Conservation (phyloP, 2,797 vertebrate species). For the Diplodus sargus region DNA sequence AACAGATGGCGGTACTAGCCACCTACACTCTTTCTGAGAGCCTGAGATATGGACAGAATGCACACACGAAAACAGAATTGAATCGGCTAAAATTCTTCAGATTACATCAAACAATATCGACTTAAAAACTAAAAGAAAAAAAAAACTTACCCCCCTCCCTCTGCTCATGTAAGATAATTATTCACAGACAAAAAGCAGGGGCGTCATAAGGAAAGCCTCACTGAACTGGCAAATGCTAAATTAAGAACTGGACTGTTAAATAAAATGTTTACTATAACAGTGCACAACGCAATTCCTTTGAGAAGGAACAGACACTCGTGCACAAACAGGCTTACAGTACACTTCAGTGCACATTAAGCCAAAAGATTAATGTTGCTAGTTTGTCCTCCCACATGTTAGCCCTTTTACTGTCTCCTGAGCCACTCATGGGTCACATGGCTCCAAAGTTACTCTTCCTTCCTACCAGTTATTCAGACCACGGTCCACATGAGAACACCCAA, state of each 20-base stretch:
- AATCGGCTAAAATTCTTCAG: neutral
- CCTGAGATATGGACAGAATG: conserved; percentile 34
- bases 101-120: conserved; percentile 8
- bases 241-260: conserved; percentile 6
- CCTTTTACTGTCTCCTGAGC: neutral
- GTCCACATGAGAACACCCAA: conserved; percentile 52
- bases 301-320: neutral
- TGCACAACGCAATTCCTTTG: neutral
- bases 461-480: conserved; percentile 31
- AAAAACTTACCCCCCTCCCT: neutral
- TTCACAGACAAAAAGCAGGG: conserved; percentile 5
- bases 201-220: conserved; percentile 6
- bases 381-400: conserved; percentile 1
- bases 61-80: neutral
- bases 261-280: conserved; percentile 13
- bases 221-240: conserved; percentile 25
- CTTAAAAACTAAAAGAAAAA: conserved; percentile 13
- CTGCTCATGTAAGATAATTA: conserved; percentile 17
- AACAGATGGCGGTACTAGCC: conserved; percentile 38
- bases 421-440: neutral
- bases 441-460: conserved; percentile 27
- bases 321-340: conserved; percentile 20
- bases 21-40: conserved; percentile 44
- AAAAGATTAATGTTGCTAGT: conserved; percentile 10
- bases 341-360: conserved; percentile 6